Percentiles rank a stretch among this genome's conserved stretches.
Evolutionary conservation across 2,888 invertebrate species (phyloP).

Genomic region (Nomada ferruginata): DNA sequence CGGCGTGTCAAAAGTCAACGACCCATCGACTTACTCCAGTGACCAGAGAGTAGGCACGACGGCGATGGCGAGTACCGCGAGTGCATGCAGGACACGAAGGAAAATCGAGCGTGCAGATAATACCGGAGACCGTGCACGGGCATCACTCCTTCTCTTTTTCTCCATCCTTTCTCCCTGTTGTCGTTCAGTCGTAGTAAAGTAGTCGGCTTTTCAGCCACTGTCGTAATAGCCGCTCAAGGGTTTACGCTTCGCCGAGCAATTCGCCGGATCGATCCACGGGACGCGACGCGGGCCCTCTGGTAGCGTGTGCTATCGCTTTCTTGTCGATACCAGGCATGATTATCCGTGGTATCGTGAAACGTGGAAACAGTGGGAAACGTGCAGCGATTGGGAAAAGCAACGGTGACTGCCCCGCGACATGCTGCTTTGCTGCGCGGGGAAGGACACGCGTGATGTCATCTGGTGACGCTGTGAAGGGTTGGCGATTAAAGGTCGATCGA

Average conservation of each 20-base stretch:
- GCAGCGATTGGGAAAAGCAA: background rate
- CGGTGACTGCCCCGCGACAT: background rate
- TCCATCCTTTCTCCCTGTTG: conserved; percentile 20
- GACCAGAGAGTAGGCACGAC: conserved; percentile 47
- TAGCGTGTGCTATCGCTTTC: conserved; percentile 43
- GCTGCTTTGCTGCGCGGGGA: background rate
- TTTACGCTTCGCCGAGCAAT: conserved; percentile 63
- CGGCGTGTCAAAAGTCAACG: conserved; percentile 59
- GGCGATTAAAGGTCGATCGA: too few relatives aligned
- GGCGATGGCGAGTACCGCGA: background rate
- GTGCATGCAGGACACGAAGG: conserved; percentile 27
- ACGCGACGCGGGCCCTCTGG: conserved; percentile 3
- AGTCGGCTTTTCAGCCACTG: conserved; percentile 51
- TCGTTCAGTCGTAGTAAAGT: conserved; percentile 39
- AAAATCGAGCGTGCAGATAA: conserved; percentile 50
- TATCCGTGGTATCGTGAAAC: conserved; percentile 23
- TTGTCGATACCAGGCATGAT: conserved; percentile 52
- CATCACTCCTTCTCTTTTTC: conserved; percentile 1
- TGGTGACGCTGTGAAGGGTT: too few relatives aligned
- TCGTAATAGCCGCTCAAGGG: conserved; percentile 37
- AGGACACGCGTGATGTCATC: background rate
- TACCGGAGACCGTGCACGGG: conserved; percentile 23
- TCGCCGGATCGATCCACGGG: conserved; percentile 61
- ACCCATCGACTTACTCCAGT: conserved; percentile 67
- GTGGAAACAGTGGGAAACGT: background rate